Evolutionary conservation across 1,140 invertebrate species (phyloP).

Genomic region (Argopecten irradians): DNA sequence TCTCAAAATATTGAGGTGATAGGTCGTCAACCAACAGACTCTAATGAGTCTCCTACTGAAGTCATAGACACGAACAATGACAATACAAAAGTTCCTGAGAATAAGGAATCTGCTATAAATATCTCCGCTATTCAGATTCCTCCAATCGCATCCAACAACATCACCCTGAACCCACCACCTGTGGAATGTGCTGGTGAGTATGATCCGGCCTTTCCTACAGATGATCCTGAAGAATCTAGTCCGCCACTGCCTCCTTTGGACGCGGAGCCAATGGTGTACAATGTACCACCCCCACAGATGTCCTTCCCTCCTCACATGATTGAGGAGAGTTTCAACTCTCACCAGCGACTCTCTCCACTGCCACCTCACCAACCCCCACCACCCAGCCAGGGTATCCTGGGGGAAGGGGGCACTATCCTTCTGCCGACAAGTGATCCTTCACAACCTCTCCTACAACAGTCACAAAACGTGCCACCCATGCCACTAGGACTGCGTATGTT

Average conservation of each 20-base stretch:
- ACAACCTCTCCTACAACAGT: slow-evolving; percentile 29
- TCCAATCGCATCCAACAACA: neutral
- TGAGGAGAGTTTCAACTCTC: slow-evolving; percentile 26
- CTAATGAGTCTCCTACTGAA: neutral
- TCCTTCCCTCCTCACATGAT: neutral
- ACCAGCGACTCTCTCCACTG: slow-evolving; percentile 40
- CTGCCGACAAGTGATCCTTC: slow-evolving; percentile 36
- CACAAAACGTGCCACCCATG: slow-evolving; percentile 28
- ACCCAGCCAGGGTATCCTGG: slow-evolving; percentile 42
- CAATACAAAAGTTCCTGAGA: neutral
- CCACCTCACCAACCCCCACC: slow-evolving; percentile 29
- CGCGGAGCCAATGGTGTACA: slow-evolving; percentile 8
- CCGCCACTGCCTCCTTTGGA: slow-evolving; percentile 26
- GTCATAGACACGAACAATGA: neutral
- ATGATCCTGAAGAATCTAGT: slow-evolving; percentile 45
- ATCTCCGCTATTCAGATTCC: neutral
- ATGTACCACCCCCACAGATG: slow-evolving; percentile 25
- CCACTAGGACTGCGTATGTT: slow-evolving; percentile 40
- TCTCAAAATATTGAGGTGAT: slow-evolving; percentile 3
- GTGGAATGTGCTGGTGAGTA: slow-evolving; percentile 34
- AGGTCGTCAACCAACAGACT: neutral
- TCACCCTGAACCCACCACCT: neutral
- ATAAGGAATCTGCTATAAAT: neutral
- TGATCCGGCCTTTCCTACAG: slow-evolving; percentile 52
- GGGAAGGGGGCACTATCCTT: slow-evolving; percentile 43